Conservation (phyloP, 2,888 invertebrate genomes). For the Eristalis tenax region DNA sequence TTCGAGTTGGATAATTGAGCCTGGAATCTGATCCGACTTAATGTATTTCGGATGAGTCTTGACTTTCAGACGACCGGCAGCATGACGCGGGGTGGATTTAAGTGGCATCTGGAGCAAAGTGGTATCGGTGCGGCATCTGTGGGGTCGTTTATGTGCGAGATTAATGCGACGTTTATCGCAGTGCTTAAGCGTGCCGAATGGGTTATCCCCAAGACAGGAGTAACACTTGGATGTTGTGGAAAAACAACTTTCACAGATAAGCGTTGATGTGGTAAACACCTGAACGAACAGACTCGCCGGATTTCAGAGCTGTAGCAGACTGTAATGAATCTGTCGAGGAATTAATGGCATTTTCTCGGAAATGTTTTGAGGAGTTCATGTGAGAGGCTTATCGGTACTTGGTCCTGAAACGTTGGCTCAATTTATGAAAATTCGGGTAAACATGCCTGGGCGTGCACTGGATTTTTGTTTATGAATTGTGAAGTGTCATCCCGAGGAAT, state of each 20-base stretch:
- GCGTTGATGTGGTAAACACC: background rate
- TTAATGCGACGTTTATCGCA: background rate
- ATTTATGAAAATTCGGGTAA: background rate
- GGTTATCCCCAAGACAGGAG: background rate
- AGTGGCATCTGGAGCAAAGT: background rate
- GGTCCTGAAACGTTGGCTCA: background rate
- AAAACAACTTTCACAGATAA: background rate
- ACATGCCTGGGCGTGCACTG: too few relatives aligned
- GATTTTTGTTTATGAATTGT: too few relatives aligned
- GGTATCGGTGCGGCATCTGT: background rate
- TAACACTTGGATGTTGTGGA: background rate
- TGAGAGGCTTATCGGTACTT: background rate
- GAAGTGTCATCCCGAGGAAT: too few relatives aligned
- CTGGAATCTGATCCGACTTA: conserved; percentile 15
- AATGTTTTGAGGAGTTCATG: background rate
- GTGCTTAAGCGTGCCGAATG: background rate
- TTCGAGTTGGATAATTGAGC: conserved; percentile 34
- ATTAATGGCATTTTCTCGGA: background rate
- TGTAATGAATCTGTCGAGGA: background rate
- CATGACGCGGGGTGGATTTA: background rate
- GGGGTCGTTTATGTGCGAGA: background rate
- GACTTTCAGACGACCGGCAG: background rate
- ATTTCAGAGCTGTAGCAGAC: background rate
- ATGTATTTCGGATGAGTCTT: background rate
- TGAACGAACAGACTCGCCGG: background rate